These are phyloP conservation scores for Larimichthys polyactis DNA, from an alignment of 2,113 vertebrate genomes.

Conservation along the genomic window DNA sequence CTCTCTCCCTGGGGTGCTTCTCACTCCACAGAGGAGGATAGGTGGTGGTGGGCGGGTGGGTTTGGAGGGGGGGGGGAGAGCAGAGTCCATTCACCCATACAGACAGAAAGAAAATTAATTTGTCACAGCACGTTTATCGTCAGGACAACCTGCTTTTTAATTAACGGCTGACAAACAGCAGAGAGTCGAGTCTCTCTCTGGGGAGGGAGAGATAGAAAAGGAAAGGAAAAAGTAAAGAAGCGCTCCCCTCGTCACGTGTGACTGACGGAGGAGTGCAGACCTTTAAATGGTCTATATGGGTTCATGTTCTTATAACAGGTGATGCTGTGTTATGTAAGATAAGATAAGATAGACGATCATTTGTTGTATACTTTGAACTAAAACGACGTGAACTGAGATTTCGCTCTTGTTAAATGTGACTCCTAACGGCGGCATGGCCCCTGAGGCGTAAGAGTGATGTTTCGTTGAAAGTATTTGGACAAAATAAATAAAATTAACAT, in stretches of 20 bases:
- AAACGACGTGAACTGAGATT: no score
- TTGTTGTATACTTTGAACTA: no score
- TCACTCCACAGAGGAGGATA: slow-evolving; percentile 35
- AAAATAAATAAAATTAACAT: no score
- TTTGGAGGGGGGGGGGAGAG: neutral
- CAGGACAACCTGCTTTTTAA: slow-evolving; percentile 79
- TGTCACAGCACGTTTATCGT: slow-evolving; percentile 72
- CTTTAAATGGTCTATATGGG: neutral
- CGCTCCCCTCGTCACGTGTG: slow-evolving; percentile 1
- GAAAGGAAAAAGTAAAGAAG: slow-evolving; percentile 1
- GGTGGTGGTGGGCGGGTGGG: no score
- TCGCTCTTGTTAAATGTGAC: no score
- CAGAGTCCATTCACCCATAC: slow-evolving; percentile 60
- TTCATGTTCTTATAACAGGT: neutral
- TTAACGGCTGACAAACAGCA: slow-evolving; percentile 71
- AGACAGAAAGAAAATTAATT: slow-evolving; percentile 71
- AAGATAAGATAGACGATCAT: no score
- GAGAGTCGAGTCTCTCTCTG: slow-evolving; percentile 41
- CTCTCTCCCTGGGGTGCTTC: slow-evolving; percentile 28
- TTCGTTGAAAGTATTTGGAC: no score
- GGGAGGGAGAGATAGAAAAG: slow-evolving; percentile 31
- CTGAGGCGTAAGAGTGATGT: no score
- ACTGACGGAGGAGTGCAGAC: slow-evolving; percentile 6
- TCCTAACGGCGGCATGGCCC: no score
- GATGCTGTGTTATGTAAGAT: neutral